Evolutionary conservation across 1,140 invertebrate genomes (phyloP).

Genomic region (Drosophila teissieri): DNA sequence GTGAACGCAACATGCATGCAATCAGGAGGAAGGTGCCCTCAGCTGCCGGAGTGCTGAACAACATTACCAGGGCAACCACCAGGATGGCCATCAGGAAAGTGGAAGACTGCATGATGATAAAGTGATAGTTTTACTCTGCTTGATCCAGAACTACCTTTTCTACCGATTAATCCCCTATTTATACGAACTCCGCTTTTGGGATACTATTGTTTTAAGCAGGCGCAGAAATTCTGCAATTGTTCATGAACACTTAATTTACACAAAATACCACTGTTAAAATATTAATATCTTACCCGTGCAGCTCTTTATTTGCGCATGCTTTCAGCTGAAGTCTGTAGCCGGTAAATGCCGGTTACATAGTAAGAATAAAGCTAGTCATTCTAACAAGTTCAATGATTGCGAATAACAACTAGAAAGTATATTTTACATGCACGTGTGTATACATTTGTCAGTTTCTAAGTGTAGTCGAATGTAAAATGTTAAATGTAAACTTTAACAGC

Average conservation of each 20-base stretch:
- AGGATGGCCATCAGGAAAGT: slow-evolving; percentile 31
- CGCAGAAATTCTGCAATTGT: not conserved
- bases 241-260: not conserved
- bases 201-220: not conserved
- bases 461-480: no score
- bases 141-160: not conserved
- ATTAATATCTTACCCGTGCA: no score
- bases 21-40: slow-evolving; percentile 18
- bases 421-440: no score
- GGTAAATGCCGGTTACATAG: no score
- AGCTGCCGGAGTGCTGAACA: slow-evolving; percentile 10
- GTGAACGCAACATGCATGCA: slow-evolving; percentile 14
- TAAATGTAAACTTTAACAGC: no score
- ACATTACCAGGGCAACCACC: slow-evolving; percentile 21
- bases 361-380: no score
- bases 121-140: not conserved
- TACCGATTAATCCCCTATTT: not conserved
- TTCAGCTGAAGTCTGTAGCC: no score
- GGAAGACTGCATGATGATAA: slow-evolving; percentile 4
- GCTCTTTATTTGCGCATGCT: no score
- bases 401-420: no score
- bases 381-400: no score
- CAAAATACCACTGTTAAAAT: no score
- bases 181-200: not conserved
- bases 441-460: no score